Conservation (phyloP, 2,113 vertebrate genomes). For the Onychostruthus taczanowskii region DNA sequence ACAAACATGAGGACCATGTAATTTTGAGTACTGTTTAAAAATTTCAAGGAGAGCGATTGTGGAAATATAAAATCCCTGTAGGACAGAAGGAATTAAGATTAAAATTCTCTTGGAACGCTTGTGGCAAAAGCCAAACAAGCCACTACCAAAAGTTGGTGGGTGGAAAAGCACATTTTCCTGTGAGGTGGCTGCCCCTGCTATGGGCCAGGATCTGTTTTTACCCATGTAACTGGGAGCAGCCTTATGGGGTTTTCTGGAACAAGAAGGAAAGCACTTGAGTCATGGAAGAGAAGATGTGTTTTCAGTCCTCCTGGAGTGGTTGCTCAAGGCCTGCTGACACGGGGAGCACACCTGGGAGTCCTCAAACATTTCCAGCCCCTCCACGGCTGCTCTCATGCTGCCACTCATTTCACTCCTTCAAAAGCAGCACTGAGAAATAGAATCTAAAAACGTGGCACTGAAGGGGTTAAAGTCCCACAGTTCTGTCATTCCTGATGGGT, state of each 20-base stretch:
- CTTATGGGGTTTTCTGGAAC: neutral
- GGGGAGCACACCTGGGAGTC: neutral
- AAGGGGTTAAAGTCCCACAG: neutral
- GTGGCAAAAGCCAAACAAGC: neutral
- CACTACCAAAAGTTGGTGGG: neutral
- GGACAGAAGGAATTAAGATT: neutral
- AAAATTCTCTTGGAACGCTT: neutral
- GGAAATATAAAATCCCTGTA: neutral
- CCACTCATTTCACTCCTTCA: neutral
- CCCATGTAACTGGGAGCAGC: neutral
- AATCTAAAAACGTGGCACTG: rapidly evolving
- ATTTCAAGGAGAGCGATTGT: neutral
- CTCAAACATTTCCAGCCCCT: neutral
- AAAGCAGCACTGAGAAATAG: neutral
- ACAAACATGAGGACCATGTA: neutral
- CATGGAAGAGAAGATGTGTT: neutral
- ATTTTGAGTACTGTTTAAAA: neutral
- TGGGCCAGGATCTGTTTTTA: neutral
- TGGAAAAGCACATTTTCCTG: neutral
- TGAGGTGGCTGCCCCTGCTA: neutral
- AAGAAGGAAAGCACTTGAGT: neutral
- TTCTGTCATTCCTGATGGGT: neutral
- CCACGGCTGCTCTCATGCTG: neutral
- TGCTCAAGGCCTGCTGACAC: neutral
- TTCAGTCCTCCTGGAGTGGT: neutral